Percentiles rank a stretch among this genome's conserved stretches.
Evolutionary conservation across 2,797 vertebrate genomes (phyloP).

Genomic region (Setipinna tenuifilis): DNA sequence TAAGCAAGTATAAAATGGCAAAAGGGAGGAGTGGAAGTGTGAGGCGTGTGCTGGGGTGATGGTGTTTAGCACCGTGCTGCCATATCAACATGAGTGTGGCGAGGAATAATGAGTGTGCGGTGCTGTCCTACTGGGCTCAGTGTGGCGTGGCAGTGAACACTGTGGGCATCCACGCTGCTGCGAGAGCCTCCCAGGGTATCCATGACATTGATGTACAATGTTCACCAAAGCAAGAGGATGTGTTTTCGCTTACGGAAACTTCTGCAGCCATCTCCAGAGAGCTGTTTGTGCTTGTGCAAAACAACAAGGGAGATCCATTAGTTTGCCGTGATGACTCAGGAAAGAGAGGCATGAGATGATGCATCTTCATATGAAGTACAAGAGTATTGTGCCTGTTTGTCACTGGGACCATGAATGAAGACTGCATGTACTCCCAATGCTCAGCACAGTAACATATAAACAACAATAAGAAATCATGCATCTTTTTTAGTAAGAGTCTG

Average conservation of each 20-base stretch:
- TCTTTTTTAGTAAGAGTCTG: neutral
- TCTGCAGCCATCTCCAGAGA: neutral
- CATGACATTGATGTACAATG: conserved; percentile 13
- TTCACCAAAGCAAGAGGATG: neutral
- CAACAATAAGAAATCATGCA: neutral
- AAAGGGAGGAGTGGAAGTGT: no score
- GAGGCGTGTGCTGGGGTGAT: neutral
- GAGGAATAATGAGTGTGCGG: conserved; percentile 17
- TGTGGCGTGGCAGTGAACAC: conserved; percentile 1
- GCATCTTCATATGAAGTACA: neutral
- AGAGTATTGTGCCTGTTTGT: neutral
- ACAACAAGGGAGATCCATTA: neutral
- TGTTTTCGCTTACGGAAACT: neutral
- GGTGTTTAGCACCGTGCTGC: conserved; percentile 8
- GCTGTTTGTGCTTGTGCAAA: neutral
- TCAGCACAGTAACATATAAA: neutral
- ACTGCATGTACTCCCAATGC: neutral
- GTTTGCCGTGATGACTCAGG: neutral
- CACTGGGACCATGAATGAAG: neutral
- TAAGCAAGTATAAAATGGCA: conserved; percentile 14
- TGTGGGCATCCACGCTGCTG: neutral
- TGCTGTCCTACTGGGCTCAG: neutral
- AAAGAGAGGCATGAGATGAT: neutral
- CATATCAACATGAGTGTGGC: neutral
- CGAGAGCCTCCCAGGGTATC: neutral